A percentile compares a stretch with the other conserved stretches of the same genome.
These are phyloP conservation scores for Bombus impatiens DNA, from an alignment of 1,140 invertebrate species.

Conservation along the genomic window DNA sequence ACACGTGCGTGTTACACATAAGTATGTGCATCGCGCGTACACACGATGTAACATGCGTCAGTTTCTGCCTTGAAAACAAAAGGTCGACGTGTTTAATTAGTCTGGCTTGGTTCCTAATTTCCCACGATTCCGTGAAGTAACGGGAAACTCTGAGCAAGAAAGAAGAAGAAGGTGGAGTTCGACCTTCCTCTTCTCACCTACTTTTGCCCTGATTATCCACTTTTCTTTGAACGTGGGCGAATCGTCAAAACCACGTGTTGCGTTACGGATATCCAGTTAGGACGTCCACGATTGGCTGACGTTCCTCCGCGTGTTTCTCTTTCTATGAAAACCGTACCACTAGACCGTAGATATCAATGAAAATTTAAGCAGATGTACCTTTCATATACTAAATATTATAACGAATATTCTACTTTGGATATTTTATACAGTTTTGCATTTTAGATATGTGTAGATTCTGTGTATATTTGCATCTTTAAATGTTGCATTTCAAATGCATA, in stretches of 20 bases:
- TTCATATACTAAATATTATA: no score
- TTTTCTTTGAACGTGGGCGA: conserved; percentile 62
- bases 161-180: conserved; percentile 41
- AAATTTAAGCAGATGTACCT: neutral
- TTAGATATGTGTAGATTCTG: neutral
- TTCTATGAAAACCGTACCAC: conserved; percentile 1
- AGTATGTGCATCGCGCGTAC: no score
- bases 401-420: no score
- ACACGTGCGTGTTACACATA: conserved; percentile 39
- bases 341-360: neutral
- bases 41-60: neutral
- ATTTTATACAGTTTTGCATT: neutral
- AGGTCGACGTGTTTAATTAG: conserved; percentile 73
- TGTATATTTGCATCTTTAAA: neutral
- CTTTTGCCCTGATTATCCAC: conserved; percentile 68
- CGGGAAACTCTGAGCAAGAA: conserved; percentile 51
- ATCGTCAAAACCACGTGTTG: conserved; percentile 44
- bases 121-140: conserved; percentile 73
- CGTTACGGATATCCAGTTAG: neutral
- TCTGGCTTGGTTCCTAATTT: conserved; percentile 68
- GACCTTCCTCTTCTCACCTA: conserved; percentile 57
- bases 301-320: neutral
- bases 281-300: neutral
- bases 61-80: conserved; percentile 71
- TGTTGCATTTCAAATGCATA: neutral